These are phyloP conservation scores for Ciconia maguari DNA, from an alignment of 2,113 vertebrate genomes.

Conservation along the genomic window DNA sequence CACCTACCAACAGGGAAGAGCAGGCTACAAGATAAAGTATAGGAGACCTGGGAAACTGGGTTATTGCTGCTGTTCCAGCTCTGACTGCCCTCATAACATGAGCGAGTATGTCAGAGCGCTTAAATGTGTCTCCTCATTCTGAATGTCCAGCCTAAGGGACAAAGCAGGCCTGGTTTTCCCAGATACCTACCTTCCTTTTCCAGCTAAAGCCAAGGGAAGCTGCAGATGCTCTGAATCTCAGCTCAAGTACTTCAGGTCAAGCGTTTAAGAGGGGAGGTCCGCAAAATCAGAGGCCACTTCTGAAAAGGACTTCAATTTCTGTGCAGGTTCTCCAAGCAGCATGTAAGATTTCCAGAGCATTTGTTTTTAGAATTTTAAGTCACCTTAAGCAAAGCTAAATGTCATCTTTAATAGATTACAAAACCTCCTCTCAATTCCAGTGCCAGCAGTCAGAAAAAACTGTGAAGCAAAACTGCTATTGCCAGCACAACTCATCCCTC, in stretches of 20 bases:
- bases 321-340: not conserved
- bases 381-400: conserved; percentile 29
- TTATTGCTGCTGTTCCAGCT: not conserved
- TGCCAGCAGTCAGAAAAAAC: not conserved
- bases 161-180: not conserved
- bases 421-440: not conserved
- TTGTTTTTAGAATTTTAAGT: conserved; percentile 32
- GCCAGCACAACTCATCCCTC: conserved; percentile 14
- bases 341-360: not conserved
- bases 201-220: not conserved
- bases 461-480: not conserved
- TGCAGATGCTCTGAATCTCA: not conserved
- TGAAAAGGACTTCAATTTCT: not conserved
- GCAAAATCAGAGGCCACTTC: not conserved
- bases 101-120: not conserved
- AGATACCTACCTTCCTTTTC: not conserved
- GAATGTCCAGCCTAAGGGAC: not conserved
- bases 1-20: not conserved
- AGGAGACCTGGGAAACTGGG: not conserved
- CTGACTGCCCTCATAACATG: not conserved
- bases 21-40: not conserved
- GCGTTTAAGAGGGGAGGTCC: not conserved
- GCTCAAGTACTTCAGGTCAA: not conserved
- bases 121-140: not conserved
- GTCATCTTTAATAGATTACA: conserved; percentile 39